These are phyloP conservation scores for Halcyon smyrnensis DNA, from an alignment of 2,797 vertebrate genomes.

Conservation along the genomic window DNA sequence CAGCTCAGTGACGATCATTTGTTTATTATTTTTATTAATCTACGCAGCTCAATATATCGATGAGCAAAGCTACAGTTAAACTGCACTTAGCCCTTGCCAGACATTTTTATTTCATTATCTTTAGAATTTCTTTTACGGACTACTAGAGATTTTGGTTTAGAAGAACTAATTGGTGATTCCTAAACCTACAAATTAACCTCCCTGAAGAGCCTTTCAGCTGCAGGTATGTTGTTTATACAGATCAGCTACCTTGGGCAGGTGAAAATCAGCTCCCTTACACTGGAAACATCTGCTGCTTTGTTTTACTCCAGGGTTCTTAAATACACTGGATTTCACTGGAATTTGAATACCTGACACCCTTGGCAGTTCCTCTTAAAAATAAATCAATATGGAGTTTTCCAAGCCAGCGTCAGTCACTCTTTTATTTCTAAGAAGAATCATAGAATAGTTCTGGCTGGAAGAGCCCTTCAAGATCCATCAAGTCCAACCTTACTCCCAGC, in stretches of 20 bases:
- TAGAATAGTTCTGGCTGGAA: no score
- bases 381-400: neutral
- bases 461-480: no score
- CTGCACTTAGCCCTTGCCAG: neutral
- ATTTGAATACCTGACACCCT: neutral
- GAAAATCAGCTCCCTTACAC: neutral
- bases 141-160: neutral
- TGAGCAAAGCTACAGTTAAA: neutral
- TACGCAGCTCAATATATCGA: neutral
- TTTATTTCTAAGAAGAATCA: neutral
- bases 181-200: neutral
- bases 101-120: neutral
- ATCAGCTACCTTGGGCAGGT: neutral
- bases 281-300: neutral
- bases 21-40: neutral
- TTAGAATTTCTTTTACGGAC: neutral
- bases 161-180: neutral
- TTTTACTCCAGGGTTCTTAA: neutral
- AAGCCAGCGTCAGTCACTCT: neutral
- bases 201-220: neutral
- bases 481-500: no score
- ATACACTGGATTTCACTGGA: neutral
- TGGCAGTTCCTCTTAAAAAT: neutral
- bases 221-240: neutral
- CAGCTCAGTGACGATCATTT: neutral